These are phyloP conservation scores for Champsocephalus gunnari DNA, from an alignment of 2,797 vertebrate species.

Conservation along the genomic window DNA sequence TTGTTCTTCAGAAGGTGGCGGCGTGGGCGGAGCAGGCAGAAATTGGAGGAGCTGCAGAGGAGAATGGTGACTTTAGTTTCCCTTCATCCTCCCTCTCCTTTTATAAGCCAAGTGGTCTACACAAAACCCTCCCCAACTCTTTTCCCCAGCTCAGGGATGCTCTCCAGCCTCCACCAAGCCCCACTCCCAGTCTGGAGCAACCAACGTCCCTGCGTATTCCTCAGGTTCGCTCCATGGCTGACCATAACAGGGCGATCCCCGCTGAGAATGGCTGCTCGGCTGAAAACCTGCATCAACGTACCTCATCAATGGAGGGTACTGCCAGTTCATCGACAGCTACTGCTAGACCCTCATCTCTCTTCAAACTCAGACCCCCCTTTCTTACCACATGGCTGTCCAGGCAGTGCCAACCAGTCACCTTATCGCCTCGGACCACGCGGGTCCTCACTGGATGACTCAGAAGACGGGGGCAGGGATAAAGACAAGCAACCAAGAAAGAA, in stretches of 20 bases:
- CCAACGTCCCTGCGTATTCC: conserved; percentile 95
- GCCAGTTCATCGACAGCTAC: conserved; percentile 53
- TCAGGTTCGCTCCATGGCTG: conserved; percentile 93
- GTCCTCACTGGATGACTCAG: conserved; percentile 90
- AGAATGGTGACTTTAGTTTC: conserved; percentile 92
- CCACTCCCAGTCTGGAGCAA: conserved; percentile 79
- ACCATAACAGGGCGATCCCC: conserved; percentile 85
- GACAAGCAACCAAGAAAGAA: conserved; percentile 99
- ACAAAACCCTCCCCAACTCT: conserved; percentile 90
- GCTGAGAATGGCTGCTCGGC: conserved; percentile 90
- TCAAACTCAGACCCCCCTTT: conserved; percentile 77
- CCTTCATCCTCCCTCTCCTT: conserved; percentile 93
- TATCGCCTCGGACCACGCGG: conserved; percentile 66
- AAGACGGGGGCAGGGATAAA: conserved; percentile 94
- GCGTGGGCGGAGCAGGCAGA: conserved; percentile 95
- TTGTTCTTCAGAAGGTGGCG: conserved; percentile 96
- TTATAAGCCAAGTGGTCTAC: conserved; percentile 90
- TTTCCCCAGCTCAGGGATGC: conserved; percentile 82
- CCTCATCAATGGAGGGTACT: conserved; percentile 68
- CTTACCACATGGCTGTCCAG: conserved; percentile 63
- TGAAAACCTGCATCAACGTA: conserved; percentile 91
- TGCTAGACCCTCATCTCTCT: conserved; percentile 68
- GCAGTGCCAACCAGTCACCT: conserved; percentile 71
- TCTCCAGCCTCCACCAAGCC: conserved; percentile 77
- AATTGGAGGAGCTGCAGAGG: conserved; percentile 89